Evolutionary conservation across 2,797 vertebrate genomes (phyloP), one percentile per base, ranked within the genome.

Genomic region (Kryptopterus vitreolus): DNA sequence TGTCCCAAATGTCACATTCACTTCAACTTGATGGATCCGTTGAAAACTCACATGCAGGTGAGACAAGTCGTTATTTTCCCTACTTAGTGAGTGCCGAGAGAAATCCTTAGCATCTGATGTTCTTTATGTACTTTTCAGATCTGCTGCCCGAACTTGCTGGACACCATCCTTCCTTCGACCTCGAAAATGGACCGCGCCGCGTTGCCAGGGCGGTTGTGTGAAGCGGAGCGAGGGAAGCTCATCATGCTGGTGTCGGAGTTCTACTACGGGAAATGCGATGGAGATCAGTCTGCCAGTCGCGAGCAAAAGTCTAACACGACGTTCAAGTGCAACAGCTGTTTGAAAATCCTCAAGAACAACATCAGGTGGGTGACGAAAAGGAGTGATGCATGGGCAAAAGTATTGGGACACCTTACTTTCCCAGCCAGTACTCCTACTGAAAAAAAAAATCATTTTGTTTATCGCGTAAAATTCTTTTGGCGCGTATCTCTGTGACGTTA

Each of bases 221-320:
- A 96, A 75, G 85, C 86, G 38, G 95, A 96, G 77, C 94, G 92
- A 88, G 95, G 95, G 88, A 99, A 99, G 87, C 90, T 96, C 89
- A 97, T 99, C 88, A 99, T 99, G 98, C 92, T 99, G 83, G 96
- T 99, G 71, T 95, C 95, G 1, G 98, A 99, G 79, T 99, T 99
- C 82, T 99, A 99, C 90, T 99, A 99, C 12, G 98, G 98, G 20
- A 93, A 90, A 59, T 92, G 95, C 83, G 94, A 96, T 85, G 98
- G 98, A 74, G 95, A 98, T 61, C 73, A 79, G 31, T 88, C 89
- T 63, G 91, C 88, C 74, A 90, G 89, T 4, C 92, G 94, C 50
- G 91, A 92, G 46, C 93, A 93, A 89, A 98, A 96, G 91, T 94
- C 96, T 58, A 94, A 95, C 65, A 95, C 91, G 0, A 97, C 97